These are phyloP conservation scores for Micropterix aruncella DNA, from an alignment of 2,888 invertebrate species.

Conservation along the genomic window DNA sequence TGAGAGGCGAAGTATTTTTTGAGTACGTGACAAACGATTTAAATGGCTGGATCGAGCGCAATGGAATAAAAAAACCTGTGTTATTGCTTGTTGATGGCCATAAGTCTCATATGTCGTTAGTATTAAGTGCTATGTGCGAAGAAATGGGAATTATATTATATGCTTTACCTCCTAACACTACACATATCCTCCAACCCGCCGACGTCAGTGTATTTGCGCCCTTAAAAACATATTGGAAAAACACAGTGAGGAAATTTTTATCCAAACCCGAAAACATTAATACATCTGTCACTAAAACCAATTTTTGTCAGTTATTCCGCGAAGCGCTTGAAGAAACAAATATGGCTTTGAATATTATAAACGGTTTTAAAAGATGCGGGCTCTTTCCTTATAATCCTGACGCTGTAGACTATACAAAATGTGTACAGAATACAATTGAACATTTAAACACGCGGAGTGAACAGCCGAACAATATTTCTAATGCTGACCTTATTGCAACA, in stretches of 20 bases:
- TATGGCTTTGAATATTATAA: not conserved
- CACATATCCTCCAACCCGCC: too few species aligned
- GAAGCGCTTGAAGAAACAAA: not conserved
- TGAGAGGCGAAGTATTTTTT: too few species aligned
- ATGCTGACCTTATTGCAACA: too few species aligned
- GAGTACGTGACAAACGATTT: too few species aligned
- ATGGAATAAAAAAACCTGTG: not conserved
- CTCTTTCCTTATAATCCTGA: not conserved
- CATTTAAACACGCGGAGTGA: too few species aligned
- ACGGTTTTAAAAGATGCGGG: not conserved
- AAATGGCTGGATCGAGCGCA: not conserved
- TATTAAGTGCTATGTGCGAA: not conserved
- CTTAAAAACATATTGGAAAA: too few species aligned
- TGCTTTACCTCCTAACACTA: not conserved
- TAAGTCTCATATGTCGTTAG: not conserved
- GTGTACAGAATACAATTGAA: not conserved
- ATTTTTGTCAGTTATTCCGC: not conserved
- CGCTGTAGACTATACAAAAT: not conserved
- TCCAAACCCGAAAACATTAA: slow-evolving; percentile 1
- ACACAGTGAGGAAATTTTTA: not conserved
- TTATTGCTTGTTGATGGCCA: not conserved
- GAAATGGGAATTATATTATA: not conserved
- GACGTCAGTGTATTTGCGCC: too few species aligned
- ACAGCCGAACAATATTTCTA: too few species aligned
- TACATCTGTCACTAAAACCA: not conserved